Evolutionary conservation across 2,113 vertebrate species (phyloP), one percentile per base, ranked within the genome.

Genomic region (Delphinus delphis): DNA sequence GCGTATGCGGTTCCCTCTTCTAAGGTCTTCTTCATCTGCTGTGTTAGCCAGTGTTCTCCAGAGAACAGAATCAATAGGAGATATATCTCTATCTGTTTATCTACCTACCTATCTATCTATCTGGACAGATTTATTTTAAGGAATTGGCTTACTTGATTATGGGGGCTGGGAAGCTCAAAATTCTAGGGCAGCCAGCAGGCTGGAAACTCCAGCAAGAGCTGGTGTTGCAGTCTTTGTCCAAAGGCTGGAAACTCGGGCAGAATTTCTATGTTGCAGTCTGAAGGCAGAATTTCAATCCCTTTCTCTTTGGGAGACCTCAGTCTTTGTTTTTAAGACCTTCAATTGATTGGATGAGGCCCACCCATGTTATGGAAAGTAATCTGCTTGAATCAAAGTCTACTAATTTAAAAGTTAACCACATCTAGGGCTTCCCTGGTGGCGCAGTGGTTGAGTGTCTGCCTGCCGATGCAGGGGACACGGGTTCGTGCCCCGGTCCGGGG

Each of bases 291-390:
- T 81, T 28, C 41, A 55, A 76, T 76, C 18, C 36, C 23, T 92
- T 94, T 23, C 38, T 53, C 50, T 74, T 63, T 25, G 6, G 2
- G n/a, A 13, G 15, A 89, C 15, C 31, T 74, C 47, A 31, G 33
- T 88, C 58, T 92, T 97, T 86, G 26, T 38, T 94, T 33, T 74
- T 41, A 70, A 95, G 60, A 17, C 26, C 12, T 76, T 94, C 60
- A 89, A 8, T 3, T 93, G 63, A 68, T 20, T 88, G 17, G 28
- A 80, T 87, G 88, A 85, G 70, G 9, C 31, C 15, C 20, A 91
- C 2, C 20, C 53, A 67, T 15, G 21, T n/a, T 18, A 55, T 18
- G 47, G 11, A 94, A 21, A 5, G 31, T 63, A 62, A 92, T 63
- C 41, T 58, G 26, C n/a, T 88, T 58, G 58, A 63, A 62, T 92